Conservation (phyloP, 2,113 vertebrate genomes). For the Sialia sialis region DNA sequence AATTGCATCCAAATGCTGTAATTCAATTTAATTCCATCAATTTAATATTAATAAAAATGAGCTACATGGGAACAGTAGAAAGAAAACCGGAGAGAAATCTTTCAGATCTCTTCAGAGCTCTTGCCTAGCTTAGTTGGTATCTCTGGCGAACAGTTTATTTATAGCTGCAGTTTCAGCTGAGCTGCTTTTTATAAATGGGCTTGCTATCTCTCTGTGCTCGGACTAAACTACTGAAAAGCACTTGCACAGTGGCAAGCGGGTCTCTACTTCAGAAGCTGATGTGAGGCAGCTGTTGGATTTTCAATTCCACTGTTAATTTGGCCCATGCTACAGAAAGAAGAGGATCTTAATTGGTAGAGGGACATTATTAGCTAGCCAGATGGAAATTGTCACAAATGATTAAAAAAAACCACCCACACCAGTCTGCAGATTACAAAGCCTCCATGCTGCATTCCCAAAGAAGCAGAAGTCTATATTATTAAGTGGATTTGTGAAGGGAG, state of each 20-base stretch:
- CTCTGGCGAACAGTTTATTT: background rate
- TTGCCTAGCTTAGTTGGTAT: background rate
- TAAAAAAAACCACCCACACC: background rate
- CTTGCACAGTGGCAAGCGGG: background rate
- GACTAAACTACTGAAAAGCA: constrained; percentile 15
- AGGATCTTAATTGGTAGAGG: background rate
- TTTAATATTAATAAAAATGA: background rate
- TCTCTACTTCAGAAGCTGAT: background rate
- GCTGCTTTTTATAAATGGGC: constrained; percentile 11
- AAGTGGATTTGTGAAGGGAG: background rate
- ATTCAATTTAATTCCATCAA: background rate
- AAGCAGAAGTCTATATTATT: background rate
- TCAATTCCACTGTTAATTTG: background rate
- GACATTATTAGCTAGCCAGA: background rate
- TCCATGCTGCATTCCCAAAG: background rate
- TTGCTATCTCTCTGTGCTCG: background rate
- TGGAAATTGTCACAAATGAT: constrained; percentile 2
- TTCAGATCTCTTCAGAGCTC: background rate
- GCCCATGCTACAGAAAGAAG: background rate
- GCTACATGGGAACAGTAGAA: background rate
- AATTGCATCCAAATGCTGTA: background rate
- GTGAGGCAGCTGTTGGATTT: background rate
- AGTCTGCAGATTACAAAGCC: background rate
- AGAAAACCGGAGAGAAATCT: background rate
- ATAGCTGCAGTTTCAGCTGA: constrained; percentile 12